A percentile compares a stretch with the other conserved stretches of the same genome.
Conservation (phyloP, 2,797 vertebrate genomes). For the Pyrocephalus nanus region DNA sequence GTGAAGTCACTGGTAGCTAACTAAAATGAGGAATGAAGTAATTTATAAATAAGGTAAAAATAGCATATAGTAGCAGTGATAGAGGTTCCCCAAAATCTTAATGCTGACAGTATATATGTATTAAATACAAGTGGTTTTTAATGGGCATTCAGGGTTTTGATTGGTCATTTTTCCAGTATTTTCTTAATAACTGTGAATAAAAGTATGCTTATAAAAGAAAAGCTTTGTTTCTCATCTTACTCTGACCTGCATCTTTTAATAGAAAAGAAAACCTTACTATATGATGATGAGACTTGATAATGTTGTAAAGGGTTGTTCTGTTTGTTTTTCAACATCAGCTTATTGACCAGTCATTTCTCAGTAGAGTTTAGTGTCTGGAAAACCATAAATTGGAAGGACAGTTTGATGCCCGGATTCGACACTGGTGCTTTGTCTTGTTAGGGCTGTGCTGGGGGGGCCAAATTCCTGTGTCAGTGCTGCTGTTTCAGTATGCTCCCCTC, state of each 20-base stretch:
- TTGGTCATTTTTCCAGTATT: not conserved
- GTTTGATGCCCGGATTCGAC: not conserved
- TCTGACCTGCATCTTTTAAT: not conserved
- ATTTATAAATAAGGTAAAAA: not conserved
- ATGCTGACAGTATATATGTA: not conserved
- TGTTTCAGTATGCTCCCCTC: accelerated
- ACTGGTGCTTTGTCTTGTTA: not conserved
- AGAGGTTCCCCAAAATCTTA: not conserved
- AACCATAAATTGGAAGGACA: not conserved
- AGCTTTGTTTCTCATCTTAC: not conserved
- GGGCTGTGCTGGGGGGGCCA: too few species aligned
- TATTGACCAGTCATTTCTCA: not conserved
- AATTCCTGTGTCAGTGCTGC: not conserved
- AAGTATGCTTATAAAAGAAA: not conserved
- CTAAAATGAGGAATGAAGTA: not conserved
- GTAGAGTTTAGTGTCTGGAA: not conserved
- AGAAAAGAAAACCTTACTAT: not conserved
- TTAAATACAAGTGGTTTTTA: not conserved
- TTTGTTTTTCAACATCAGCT: not conserved
- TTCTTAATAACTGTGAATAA: not conserved
- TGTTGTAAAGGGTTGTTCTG: not conserved
- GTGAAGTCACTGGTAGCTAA: not conserved
- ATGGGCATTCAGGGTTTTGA: not conserved
- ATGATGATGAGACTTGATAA: not conserved
- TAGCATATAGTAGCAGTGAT: not conserved